Evolutionary conservation across 2,797 vertebrate genomes (phyloP).

Genomic region (Hoplostethus mediterraneus): DNA sequence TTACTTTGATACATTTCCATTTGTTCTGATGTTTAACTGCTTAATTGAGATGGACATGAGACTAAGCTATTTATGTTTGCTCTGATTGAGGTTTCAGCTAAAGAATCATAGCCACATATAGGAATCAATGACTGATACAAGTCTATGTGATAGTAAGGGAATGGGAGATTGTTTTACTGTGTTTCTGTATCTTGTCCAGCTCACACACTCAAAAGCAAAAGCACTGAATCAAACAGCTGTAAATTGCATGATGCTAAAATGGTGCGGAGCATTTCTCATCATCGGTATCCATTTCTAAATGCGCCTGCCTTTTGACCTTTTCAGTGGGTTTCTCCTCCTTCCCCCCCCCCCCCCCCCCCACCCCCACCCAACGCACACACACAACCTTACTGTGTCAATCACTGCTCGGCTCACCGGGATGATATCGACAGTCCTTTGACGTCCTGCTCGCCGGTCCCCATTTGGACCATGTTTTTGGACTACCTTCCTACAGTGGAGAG

Average conservation of each 20-base stretch:
- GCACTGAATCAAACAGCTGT: constrained; percentile 70
- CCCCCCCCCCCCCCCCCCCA: constrained; percentile 42
- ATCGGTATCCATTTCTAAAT: constrained; percentile 62
- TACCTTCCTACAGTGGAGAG: constrained; percentile 22
- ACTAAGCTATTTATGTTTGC: constrained; percentile 66
- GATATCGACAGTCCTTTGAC: not conserved
- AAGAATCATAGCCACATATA: constrained; percentile 49
- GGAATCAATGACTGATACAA: constrained; percentile 48
- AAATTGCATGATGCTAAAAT: constrained; percentile 56
- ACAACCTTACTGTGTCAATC: constrained; percentile 33
- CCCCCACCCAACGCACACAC: constrained; percentile 52
- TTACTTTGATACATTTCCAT: constrained; percentile 68
- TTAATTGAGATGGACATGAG: constrained; percentile 40
- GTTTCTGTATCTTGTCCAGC: constrained; percentile 37
- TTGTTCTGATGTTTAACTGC: constrained; percentile 44
- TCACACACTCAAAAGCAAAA: constrained; percentile 64
- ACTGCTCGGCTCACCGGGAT: constrained; percentile 39
- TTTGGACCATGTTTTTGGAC: constrained; percentile 34
- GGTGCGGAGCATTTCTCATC: constrained; percentile 46
- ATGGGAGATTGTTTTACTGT: constrained; percentile 46
- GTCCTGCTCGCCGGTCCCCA: constrained; percentile 39
- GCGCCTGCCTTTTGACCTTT: constrained; percentile 66
- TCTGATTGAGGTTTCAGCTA: constrained; percentile 39
- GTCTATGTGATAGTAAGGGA: constrained; percentile 54
- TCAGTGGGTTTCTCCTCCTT: not conserved